Evolutionary conservation across 2,113 vertebrate genomes (phyloP), one percentile per base, ranked within the genome.

Genomic region (Myrmecophaga tridactyla): DNA sequence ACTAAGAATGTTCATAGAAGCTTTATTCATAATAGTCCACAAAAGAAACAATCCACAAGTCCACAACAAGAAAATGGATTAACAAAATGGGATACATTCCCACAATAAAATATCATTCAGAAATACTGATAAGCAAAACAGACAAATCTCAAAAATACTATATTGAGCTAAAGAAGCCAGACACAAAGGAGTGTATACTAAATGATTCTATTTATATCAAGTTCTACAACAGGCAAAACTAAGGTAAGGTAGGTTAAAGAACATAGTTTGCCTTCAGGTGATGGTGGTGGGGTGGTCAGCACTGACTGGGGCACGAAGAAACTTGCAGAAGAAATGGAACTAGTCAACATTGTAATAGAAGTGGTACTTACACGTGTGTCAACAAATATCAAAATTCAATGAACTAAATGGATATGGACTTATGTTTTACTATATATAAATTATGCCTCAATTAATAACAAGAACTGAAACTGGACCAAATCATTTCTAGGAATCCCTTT

Each of bases 61-160:
- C 29, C 25, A 67, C 51, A 46, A 65, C 25, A 72, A 12, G 31
- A 65, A 70, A 92, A 53, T 1, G 65, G 27, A 82, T 70, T 7
- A 81, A 65, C 27, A 95, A 76, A 91, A 14, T 86, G 6, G 43
- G 4, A 23, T 20, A 29, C 94, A 72, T 76, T 62, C n/a, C 76
- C 34, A 70, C 18, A 75, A 58, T 84, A 14, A 94, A 83, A 34
- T 62, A 41, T 48, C 77, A 81, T 23, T 76, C 36, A 58, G 14
- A 78, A 76, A 1, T 86, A 69, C 12, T 46, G 17, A 81, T 25
- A 70, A 1, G 77, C 18, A 67, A 75, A 72, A 73, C 23, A 36
- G 6, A 36, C 77, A n/a, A 83, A 91, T 81, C 48, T 77, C 51
- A 80, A 87, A 86, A 94, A 23, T 67, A 58, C 46, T 95, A 56